These are phyloP conservation scores for Acromyrmex echinatior DNA, from an alignment of 1,140 invertebrate genomes.

Conservation along the genomic window DNA sequence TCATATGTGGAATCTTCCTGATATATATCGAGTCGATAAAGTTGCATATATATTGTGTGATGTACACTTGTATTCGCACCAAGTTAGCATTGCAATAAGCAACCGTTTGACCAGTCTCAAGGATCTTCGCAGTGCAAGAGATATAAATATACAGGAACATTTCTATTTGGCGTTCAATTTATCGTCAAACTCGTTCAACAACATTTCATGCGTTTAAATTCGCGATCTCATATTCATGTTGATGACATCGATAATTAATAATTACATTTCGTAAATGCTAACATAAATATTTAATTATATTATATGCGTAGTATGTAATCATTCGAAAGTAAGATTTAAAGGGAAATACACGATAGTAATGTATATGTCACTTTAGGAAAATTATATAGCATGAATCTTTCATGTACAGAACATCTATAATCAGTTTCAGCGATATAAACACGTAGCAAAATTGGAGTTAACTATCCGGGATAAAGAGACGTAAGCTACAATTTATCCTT, in stretches of 20 bases:
- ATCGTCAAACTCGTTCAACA: neutral
- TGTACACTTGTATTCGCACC: constrained; percentile 15
- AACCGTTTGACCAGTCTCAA: constrained; percentile 28
- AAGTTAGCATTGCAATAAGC: constrained; percentile 37
- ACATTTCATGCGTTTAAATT: neutral
- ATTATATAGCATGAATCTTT: neutral
- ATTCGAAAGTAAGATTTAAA: neutral
- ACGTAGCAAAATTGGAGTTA: constrained; percentile 2
- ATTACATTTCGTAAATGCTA: constrained; percentile 14
- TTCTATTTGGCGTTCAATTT: constrained; percentile 2
- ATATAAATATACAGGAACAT: constrained; percentile 7
- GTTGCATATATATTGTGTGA: neutral
- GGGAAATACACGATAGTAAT: neutral
- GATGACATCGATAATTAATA: constrained; percentile 2
- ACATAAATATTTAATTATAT: neutral
- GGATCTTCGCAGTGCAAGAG: constrained; percentile 16
- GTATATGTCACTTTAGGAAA: neutral
- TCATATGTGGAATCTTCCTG: constrained; percentile 6
- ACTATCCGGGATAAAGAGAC: constrained; percentile 2
- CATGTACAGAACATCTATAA: neutral
- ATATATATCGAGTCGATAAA: constrained; percentile 31
- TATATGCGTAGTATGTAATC: neutral
- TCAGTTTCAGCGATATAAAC: neutral
- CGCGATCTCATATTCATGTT: neutral
- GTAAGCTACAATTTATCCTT: constrained; percentile 17